Conservation (phyloP, 2,888 invertebrate species). For the Drosophila tanythrix region DNA sequence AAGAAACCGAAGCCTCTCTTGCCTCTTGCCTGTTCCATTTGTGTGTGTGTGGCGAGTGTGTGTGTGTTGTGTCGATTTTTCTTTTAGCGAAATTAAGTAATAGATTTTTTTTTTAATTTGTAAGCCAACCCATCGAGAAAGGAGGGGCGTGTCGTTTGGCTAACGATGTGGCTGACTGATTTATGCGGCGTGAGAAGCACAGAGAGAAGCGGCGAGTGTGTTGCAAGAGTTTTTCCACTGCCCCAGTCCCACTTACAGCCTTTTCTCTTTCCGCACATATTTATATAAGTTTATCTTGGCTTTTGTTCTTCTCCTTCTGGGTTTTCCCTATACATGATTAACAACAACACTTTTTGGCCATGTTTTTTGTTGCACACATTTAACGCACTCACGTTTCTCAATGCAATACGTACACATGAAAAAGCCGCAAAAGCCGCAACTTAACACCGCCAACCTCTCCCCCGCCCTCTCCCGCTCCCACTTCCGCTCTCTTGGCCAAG, state of each 20-base stretch:
- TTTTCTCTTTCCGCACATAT: not conserved
- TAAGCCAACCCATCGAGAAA: not conserved
- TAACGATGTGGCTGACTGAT: constrained; percentile 56
- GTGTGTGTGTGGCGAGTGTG: not conserved
- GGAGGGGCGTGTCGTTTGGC: constrained; percentile 27
- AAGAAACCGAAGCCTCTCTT: constrained; percentile 28
- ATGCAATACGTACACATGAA: constrained; percentile 61
- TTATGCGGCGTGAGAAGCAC: constrained; percentile 41
- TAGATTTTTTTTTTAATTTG: constrained; percentile 35
- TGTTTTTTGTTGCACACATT: constrained; percentile 47
- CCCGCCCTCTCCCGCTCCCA: not conserved
- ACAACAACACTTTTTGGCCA: constrained; percentile 38
- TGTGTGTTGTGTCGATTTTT: constrained; percentile 46
- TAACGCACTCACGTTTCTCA: constrained; percentile 77
- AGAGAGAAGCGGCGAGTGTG: constrained; percentile 19
- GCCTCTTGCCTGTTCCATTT: constrained; percentile 11
- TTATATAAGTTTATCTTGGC: not conserved
- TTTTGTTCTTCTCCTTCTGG: constrained; percentile 11
- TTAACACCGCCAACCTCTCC: not conserved
- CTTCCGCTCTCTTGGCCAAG: not conserved
- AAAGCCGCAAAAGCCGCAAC: constrained; percentile 24
- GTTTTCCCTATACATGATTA: constrained; percentile 27
- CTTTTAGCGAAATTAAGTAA: constrained; percentile 73
- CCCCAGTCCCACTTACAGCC: not conserved
- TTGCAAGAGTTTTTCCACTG: constrained; percentile 8